Evolutionary conservation across 1,140 invertebrate genomes (phyloP).

Genomic region (Nephila pilipes): DNA sequence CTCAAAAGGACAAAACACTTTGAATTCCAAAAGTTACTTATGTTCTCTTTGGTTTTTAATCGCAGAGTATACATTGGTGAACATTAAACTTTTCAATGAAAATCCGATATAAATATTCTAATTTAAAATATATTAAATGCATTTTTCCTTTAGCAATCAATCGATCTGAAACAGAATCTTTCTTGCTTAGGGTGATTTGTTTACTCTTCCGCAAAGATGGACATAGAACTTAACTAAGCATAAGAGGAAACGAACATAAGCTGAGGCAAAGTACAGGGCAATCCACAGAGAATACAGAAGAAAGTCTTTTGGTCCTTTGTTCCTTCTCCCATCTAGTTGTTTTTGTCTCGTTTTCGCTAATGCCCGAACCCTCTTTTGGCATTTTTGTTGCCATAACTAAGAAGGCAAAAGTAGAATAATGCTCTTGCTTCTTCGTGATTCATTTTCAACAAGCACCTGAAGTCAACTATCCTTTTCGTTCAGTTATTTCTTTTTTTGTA

Average conservation of each 20-base stretch:
- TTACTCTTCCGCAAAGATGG: conserved; percentile 28
- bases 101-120: neutral
- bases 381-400: neutral
- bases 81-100: neutral
- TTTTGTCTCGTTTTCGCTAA: conserved; percentile 46
- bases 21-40: too few species aligned
- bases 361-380: neutral
- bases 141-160: neutral
- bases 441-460: too few species aligned
- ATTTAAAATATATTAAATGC: neutral
- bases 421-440: too few species aligned
- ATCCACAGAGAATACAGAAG: conserved; percentile 53
- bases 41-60: too few species aligned
- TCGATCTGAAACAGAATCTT: neutral
- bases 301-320: conserved; percentile 19
- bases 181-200: conserved; percentile 21
- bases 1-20: too few species aligned
- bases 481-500: too few species aligned
- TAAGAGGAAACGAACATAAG: neutral
- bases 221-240: conserved; percentile 1
- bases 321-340: neutral
- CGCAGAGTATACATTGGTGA: too few species aligned
- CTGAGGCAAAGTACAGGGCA: conserved; percentile 34
- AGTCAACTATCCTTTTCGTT: too few species aligned
- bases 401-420: neutral